Base-by-base conservation (phyloP, 2,888 invertebrate genomes). In the Cerastoderma edule region DNA sequence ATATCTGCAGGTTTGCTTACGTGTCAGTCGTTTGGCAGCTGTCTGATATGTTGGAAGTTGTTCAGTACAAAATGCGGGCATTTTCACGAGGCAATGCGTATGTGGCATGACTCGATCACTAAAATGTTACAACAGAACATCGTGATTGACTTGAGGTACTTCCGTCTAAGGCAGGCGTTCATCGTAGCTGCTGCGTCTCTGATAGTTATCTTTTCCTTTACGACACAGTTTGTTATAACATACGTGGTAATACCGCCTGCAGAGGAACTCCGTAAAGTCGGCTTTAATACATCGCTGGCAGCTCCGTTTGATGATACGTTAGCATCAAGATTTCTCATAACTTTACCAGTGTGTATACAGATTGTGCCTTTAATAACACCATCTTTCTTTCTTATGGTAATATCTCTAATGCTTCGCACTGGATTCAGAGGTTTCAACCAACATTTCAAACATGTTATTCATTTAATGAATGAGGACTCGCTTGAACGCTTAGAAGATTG, bases 31-130 rank as follows among this genome's bases (percentile, higher is more conserved):
- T 56, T 56, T 27, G 56, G 30, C 16, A 56, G 32, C 19, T 56
- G 56, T 56, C 27, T 56, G 1, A 28, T 56, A 22, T 28, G 6
- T 13, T 56, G 56, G 56, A 56, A 56, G 32, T 19, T 32, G 13
- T 56, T 56, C 32, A 56, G 56, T 56, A 27, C n/a, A n/a, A 56
- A 56, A 56, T 27, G 32, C 19, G 56, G 56, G 13, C 24, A 27
- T 10, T 56, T 32, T 19, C 56, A 56, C 32, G 19, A 56, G 19
- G 56, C 56, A 2, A 56, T 56, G 56, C 30, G 32, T 5, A 32
- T 32, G 28, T 56, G 28, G 30, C 28, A 56, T 30, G 5, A 32
- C 4, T 19, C 32, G 19, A 27, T n/a, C 1, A 4, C 30, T 16
- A 28, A 32, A 56, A 56, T 56, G 56, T 19, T 56, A 19, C 30